Conservation (phyloP, 1,140 invertebrate genomes). For the Alviniconcha marisindica region DNA sequence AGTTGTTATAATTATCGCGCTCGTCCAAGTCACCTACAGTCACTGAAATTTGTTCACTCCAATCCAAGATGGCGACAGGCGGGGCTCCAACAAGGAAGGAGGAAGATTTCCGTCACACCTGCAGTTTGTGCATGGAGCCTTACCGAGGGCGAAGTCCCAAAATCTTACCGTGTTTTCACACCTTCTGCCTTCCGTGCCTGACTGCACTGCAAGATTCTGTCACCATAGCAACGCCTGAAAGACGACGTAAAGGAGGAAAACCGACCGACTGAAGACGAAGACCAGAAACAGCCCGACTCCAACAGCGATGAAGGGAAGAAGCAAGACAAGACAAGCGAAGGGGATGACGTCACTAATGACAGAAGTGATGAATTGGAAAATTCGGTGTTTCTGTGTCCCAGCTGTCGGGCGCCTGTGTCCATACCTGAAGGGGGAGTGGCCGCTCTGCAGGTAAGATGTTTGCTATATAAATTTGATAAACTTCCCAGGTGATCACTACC, state of each 20-base stretch:
- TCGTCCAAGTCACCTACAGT: too few relatives aligned
- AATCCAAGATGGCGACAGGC: too few relatives aligned
- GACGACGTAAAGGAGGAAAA: neutral
- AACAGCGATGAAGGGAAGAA: neutral
- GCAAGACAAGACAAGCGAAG: neutral
- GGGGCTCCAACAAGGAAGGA: too few relatives aligned
- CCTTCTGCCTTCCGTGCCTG: constrained; percentile 31
- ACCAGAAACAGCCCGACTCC: neutral
- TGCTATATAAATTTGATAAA: too few relatives aligned
- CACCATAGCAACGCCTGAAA: neutral
- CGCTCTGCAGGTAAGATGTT: neutral
- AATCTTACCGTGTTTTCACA: constrained; percentile 30
- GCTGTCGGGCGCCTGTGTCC: neutral
- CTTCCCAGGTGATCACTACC: too few relatives aligned
- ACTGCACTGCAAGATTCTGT: neutral
- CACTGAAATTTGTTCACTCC: too few relatives aligned
- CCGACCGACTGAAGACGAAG: neutral
- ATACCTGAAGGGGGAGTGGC: neutral
- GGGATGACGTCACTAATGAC: neutral
- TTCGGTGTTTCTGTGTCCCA: neutral
- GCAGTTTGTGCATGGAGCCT: constrained; percentile 28
- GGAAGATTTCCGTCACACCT: neutral
- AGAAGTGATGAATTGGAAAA: neutral
- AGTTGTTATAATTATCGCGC: too few relatives aligned
- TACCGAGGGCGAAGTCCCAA: constrained; percentile 12